Conservation (phyloP, 2,888 invertebrate species). For the Meganola albula region DNA sequence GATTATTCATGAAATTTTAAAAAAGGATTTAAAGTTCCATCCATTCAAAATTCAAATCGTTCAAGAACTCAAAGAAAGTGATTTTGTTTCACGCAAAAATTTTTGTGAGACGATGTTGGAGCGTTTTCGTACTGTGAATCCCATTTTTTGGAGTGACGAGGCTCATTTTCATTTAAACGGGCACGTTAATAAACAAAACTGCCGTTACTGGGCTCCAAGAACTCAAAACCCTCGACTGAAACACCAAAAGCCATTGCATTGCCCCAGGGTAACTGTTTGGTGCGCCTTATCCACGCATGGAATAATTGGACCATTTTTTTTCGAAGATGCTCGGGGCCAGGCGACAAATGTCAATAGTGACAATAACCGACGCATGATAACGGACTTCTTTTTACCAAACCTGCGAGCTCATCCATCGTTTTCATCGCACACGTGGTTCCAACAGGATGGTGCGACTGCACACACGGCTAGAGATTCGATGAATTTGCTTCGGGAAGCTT, state of each 20-base stretch:
- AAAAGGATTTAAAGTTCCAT: constrained; percentile 4
- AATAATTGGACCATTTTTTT: constrained; percentile 19
- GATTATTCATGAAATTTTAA: constrained; percentile 17
- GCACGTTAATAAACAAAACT: constrained; percentile 9
- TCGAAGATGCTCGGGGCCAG: constrained; percentile 18
- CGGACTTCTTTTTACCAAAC: constrained; percentile 20
- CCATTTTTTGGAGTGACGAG: constrained; percentile 11
- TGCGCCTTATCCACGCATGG: constrained; percentile 20
- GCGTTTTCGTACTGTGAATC: constrained; percentile 5
- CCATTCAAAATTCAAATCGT: constrained; percentile 7
- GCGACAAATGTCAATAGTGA: constrained; percentile 16
- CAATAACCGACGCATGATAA: constrained; percentile 20
- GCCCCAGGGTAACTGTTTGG: constrained; percentile 25
- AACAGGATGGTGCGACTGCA: constrained; percentile 16
- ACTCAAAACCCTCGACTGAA: constrained; percentile 15
- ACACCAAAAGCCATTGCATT: constrained; percentile 18
- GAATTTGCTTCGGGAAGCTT: constrained; percentile 16
- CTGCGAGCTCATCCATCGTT: constrained; percentile 18
- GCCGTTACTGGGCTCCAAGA: constrained; percentile 4
- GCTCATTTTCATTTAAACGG: constrained; percentile 13
- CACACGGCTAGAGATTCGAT: constrained; percentile 13
- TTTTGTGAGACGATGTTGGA: constrained; percentile 5
- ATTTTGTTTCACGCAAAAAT: neutral
- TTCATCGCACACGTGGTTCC: constrained; percentile 21
- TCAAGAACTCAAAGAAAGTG: constrained; percentile 3